Evolutionary conservation across 2,888 invertebrate species (phyloP).

Genomic region (Meganola albula): DNA sequence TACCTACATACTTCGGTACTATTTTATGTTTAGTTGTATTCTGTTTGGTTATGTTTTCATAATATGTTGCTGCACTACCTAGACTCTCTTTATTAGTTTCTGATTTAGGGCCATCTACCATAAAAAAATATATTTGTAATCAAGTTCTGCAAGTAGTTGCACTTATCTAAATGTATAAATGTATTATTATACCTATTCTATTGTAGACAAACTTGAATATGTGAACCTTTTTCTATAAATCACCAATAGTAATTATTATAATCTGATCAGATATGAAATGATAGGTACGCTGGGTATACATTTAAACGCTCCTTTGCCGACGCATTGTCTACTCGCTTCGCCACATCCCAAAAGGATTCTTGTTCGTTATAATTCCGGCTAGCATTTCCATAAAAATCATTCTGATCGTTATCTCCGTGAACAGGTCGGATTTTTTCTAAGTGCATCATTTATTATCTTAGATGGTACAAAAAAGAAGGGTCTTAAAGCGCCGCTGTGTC

Average conservation of each 20-base stretch:
- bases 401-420: slow-evolving; percentile 71
- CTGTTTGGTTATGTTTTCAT: no score
- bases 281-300: slow-evolving; percentile 30
- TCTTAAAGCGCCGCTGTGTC: slow-evolving; percentile 72
- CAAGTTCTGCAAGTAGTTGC: no score
- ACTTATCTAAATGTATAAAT: no score
- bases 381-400: slow-evolving; percentile 76
- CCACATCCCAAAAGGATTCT: slow-evolving; percentile 71
- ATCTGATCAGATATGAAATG: slow-evolving; percentile 42
- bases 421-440: slow-evolving; percentile 74
- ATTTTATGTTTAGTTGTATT: no score
- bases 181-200: no score
- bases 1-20: no score
- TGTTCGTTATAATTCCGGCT: slow-evolving; percentile 72
- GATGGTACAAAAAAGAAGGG: slow-evolving; percentile 68
- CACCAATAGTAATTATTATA: slow-evolving; percentile 28
- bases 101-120: no score
- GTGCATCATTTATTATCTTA: slow-evolving; percentile 76
- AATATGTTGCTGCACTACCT: no score
- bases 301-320: slow-evolving; percentile 53
- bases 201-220: no score
- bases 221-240: no score
- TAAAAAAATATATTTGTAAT: no score
- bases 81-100: no score
- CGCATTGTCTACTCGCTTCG: slow-evolving; percentile 72